Evolutionary conservation across 2,797 vertebrate species (phyloP).

Genomic region (Trichosurus vulpecula): DNA sequence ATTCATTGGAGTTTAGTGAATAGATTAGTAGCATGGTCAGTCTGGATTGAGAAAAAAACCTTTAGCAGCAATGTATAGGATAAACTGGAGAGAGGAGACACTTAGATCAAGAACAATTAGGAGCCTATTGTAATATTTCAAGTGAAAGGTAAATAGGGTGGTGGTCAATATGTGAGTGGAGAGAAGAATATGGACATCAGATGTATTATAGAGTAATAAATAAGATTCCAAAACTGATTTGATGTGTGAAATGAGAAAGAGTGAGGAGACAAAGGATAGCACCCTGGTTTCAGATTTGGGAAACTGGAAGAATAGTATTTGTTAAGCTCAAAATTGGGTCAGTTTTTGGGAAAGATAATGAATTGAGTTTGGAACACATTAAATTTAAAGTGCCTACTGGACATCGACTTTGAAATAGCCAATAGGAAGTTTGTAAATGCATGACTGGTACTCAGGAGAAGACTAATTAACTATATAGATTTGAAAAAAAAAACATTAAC

Average conservation of each 20-base stretch:
- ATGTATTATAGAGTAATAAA: background rate
- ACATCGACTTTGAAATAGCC: background rate
- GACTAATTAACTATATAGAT: too few species aligned
- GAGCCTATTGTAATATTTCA: background rate
- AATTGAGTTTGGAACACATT: background rate
- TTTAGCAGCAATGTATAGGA: background rate
- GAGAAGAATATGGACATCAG: background rate
- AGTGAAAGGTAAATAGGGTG: background rate
- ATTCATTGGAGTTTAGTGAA: constrained; percentile 2
- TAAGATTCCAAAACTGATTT: background rate
- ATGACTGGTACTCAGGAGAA: background rate
- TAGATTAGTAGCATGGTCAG: background rate
- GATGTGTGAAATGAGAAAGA: background rate
- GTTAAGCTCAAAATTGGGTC: background rate
- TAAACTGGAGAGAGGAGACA: background rate
- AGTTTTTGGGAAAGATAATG: background rate
- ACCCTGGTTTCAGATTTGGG: background rate
- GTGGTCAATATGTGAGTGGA: background rate
- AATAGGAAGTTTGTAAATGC: background rate
- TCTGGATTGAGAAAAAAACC: background rate
- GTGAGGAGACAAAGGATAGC: background rate
- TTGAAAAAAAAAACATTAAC: background rate
- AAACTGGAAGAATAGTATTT: background rate
- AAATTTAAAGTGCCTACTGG: background rate
- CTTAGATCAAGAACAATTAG: background rate